Percentiles rank a stretch among this genome's conserved stretches.
phyloP scores from a whole-genome alignment of 2,888 invertebrate genomes.

The Apodemia mormo region DNA sequence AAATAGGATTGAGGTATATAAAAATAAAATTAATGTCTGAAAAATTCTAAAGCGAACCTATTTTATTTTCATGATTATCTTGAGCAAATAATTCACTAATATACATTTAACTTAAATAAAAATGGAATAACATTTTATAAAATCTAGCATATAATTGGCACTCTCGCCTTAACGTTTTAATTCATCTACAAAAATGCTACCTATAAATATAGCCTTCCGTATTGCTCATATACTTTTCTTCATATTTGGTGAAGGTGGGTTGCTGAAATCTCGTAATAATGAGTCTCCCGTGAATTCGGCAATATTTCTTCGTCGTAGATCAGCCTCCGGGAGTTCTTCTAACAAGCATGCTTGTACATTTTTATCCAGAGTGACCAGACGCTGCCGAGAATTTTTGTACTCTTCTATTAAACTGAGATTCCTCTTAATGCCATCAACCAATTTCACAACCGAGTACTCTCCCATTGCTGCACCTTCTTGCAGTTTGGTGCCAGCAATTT shows the following conservation, averaged over 20 bases:
- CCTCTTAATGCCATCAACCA: conserved; percentile 73
- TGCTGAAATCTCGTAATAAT: conserved; percentile 54
- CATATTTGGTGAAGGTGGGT: conserved; percentile 60
- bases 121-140: conserved; percentile 78
- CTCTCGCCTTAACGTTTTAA: conserved; percentile 65
- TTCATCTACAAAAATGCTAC: conserved; percentile 26
- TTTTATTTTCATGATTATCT: conserved; percentile 64
- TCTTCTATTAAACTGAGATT: conserved; percentile 73
- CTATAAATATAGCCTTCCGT: conserved; percentile 11
- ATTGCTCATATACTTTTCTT: conserved; percentile 60
- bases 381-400: conserved; percentile 62
- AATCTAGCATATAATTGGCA: conserved; percentile 78
- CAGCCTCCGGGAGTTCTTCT: conserved; percentile 61
- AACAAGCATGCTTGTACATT: conserved; percentile 67
- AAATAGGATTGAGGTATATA: neutral
- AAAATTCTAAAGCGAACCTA: conserved; percentile 37
- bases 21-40: conserved; percentile 32
- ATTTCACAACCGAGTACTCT: conserved; percentile 71
- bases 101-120: conserved; percentile 72
- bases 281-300: conserved; percentile 50
- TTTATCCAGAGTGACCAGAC: conserved; percentile 66
- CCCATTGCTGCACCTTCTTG: conserved; percentile 77
- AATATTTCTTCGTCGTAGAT: conserved; percentile 53
- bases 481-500: conserved; percentile 68
- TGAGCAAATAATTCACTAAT: conserved; percentile 77